phyloP scores from a whole-genome alignment of 37 sponge, comb jelly and placozoan species.

The Bolinopsis microptera region DNA sequence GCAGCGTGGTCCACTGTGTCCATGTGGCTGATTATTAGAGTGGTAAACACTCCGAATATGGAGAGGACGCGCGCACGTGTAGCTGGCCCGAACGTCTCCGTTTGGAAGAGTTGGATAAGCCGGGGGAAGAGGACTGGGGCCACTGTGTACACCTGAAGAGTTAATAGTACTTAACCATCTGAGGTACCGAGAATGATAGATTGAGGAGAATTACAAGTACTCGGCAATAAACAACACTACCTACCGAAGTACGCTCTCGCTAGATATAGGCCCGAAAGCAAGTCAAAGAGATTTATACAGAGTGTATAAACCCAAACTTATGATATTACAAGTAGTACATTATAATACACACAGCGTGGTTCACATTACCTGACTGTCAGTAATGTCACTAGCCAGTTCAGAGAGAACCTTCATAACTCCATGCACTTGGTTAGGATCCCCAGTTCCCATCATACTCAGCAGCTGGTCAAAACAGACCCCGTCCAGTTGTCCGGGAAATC shows the following conservation, averaged over 20 bases:
- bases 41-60: conserved; percentile 24
- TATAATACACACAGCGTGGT: too few species aligned
- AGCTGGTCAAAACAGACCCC: conserved; percentile 19
- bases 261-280: too few species aligned
- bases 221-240: too few species aligned
- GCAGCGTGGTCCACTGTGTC: not conserved
- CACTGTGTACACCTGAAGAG: conserved; percentile 42
- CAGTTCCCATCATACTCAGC: conserved; percentile 29
- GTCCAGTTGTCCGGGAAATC: conserved; percentile 50
- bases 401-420: conserved; percentile 40
- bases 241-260: too few species aligned
- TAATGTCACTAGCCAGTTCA: conserved; percentile 13
- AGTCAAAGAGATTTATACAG: too few species aligned
- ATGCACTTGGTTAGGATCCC: conserved; percentile 5
- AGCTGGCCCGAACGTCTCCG: not conserved
- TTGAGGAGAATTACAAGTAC: too few species aligned
- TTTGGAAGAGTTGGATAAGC: conserved; percentile 25
- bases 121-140: conserved; percentile 44
- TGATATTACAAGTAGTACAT: too few species aligned
- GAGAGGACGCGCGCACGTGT: conserved; percentile 30
- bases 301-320: too few species aligned
- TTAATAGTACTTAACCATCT: too few species aligned
- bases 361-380: conserved; percentile 42
- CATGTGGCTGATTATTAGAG: conserved; percentile 53
- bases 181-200: too few species aligned